Evolutionary conservation across 23 tunicate species (phyloP), one percentile per base, ranked within the genome.

Genomic region (Trididemnum nubilum): DNA sequence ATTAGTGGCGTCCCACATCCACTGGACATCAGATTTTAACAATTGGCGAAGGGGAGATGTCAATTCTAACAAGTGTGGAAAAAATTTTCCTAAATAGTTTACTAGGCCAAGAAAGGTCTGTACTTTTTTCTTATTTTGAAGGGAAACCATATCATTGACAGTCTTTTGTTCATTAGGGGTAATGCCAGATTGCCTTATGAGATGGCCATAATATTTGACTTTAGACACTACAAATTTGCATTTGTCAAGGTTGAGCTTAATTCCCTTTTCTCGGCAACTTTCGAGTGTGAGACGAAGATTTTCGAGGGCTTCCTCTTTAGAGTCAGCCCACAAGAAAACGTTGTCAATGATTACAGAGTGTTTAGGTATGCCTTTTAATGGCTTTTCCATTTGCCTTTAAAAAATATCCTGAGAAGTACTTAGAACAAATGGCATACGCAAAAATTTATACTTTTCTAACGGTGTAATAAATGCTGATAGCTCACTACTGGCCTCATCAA

Each of bases 231-330:
- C 15, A 44, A 15, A 44, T 44, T 7, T 44, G 15, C 15, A 15
- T 9, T 44, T 15, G 15, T 44, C 12, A 44, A 44, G 15, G 15
- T 61, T 61, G 26, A 61, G 5, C 67, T 61, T 61, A n/a, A 61
- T 61, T 61, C 29, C 67, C 26, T 61, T 61, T 24, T 22, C 67
- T 61, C 29, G 67, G 67, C 67, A 61, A 61, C 29, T 3, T 22
- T 61, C 29, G 67, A 61, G 26, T 12, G 67, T 21, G 26, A 61
- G 26, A 24, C 67, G n/a, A 12, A 21, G 26, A 61, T 44, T 44
- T 44, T 44, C 15, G 9, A 44, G 54, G 15, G 54, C 54, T 15
- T 44, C 54, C 54, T 44, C 54, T 44, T 44, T 9, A 7, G 54
- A 7, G 54, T 44, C 15, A 15, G 54, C 54, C 54, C 54, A 44